A percentile compares a stretch with the other conserved stretches of the same genome.
Conservation (phyloP, 2,888 invertebrate genomes). For the Vanessa cardui region DNA sequence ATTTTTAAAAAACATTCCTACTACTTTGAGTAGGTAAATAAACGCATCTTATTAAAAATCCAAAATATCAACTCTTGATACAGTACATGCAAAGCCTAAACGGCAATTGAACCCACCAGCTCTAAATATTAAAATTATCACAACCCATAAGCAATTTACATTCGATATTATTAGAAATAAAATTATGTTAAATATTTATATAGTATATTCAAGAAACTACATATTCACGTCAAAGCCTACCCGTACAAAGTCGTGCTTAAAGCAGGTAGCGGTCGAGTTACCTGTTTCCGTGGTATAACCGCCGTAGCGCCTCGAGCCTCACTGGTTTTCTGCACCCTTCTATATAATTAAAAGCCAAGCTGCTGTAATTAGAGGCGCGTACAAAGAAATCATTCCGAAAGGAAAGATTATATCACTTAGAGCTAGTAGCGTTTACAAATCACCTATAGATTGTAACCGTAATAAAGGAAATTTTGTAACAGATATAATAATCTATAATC, state of each 20-base stretch:
- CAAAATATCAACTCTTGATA: no score
- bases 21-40: no score
- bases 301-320: slow-evolving; percentile 53
- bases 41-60: no score
- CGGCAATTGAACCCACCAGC: no score
- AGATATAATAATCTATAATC: slow-evolving; percentile 7
- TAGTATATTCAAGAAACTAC: no score
- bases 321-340: slow-evolving; percentile 64
- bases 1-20: no score
- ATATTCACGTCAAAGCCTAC: no score
- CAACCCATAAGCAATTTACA: no score
- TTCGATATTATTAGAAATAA: no score
- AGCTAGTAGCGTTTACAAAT: slow-evolving; percentile 41
- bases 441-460: slow-evolving; percentile 21
- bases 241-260: not conserved
- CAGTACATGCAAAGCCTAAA: no score
- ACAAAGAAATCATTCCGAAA: slow-evolving; percentile 67
- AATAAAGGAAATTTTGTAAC: slow-evolving; percentile 35
- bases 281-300: slow-evolving; percentile 28
- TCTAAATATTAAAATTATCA: no score
- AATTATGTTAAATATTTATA: no score
- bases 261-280: slow-evolving; percentile 32
- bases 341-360: slow-evolving; percentile 73
- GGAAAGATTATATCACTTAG: slow-evolving; percentile 62
- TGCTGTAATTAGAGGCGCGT: slow-evolving; percentile 61